phyloP scores from a whole-genome alignment of 2,113 vertebrate species.

The Ochotona princeps region DNA sequence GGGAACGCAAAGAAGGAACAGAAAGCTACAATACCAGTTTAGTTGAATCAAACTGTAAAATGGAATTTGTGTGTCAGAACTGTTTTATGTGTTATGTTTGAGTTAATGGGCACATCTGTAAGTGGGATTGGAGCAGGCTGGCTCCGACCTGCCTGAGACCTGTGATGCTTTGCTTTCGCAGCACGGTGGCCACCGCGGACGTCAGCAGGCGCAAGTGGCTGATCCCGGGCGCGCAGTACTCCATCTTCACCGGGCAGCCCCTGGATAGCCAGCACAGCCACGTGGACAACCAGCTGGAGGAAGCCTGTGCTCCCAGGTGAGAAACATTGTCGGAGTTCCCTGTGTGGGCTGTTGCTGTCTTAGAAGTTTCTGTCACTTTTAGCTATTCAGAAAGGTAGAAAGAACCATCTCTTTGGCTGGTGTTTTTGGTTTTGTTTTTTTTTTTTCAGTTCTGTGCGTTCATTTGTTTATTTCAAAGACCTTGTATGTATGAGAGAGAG shows the following conservation, averaged over 20 bases:
- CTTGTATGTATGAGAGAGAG: no score
- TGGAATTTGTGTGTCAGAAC: neutral
- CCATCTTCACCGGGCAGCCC: constrained; percentile 88
- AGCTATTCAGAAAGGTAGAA: neutral
- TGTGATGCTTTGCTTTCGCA: constrained; percentile 76
- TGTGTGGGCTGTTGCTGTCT: neutral
- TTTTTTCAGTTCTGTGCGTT: no score
- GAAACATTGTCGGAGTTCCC: neutral
- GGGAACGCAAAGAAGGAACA: neutral
- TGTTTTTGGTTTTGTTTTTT: no score
- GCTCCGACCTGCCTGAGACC: neutral
- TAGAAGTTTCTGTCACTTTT: neutral
- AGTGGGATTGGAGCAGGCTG: neutral
- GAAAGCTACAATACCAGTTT: neutral
- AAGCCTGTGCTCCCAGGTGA: constrained; percentile 79
- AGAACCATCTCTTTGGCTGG: neutral
- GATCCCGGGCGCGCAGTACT: constrained; percentile 86
- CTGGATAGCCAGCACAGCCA: constrained; percentile 76
- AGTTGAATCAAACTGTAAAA: neutral
- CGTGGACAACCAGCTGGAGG: constrained; percentile 75
- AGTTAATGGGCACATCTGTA: neutral
- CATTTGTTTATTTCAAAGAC: no score
- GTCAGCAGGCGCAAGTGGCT: constrained; percentile 88
- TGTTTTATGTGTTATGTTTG: neutral
- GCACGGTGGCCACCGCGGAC: constrained; percentile 85